These are phyloP conservation scores for Formicarius rufipectus DNA, from an alignment of 2,113 vertebrate genomes.

Conservation along the genomic window DNA sequence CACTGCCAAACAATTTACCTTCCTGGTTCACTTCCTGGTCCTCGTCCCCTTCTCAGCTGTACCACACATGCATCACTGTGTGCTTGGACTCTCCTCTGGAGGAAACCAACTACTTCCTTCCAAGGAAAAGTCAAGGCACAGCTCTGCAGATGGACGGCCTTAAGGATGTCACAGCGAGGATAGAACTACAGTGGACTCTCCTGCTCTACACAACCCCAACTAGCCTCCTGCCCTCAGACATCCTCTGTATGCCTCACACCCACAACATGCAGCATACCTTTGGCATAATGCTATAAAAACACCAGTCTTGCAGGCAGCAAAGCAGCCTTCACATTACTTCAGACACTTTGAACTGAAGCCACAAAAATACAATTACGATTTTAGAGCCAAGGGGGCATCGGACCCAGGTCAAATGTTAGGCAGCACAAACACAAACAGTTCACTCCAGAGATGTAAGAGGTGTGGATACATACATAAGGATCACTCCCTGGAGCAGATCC, in stretches of 20 bases:
- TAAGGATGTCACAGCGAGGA: neutral
- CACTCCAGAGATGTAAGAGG: neutral
- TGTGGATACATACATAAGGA: neutral
- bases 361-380: conserved; percentile 43
- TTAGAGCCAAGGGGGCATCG: neutral
- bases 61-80: neutral
- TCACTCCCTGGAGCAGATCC: conserved; percentile 12
- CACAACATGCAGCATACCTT: neutral
- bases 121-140: accelerated
- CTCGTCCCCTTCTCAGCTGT: neutral
- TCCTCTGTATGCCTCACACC: neutral
- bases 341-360: conserved; percentile 59
- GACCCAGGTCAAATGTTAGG: conserved; percentile 35
- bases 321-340: conserved; percentile 16
- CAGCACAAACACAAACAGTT: conserved; percentile 1
- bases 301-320: conserved; percentile 58
- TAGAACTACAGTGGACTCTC: neutral
- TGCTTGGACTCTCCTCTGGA: neutral
- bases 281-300: conserved; percentile 30
- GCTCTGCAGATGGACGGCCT: neutral
- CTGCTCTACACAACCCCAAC: neutral
- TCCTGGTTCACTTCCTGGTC: neutral
- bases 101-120: neutral
- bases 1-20: neutral
- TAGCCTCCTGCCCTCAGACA: conserved; percentile 3